A percentile compares a stretch with the other conserved stretches of the same genome.
phyloP scores from a whole-genome alignment of 2,888 invertebrate species.

The Drosophila bunnanda region DNA sequence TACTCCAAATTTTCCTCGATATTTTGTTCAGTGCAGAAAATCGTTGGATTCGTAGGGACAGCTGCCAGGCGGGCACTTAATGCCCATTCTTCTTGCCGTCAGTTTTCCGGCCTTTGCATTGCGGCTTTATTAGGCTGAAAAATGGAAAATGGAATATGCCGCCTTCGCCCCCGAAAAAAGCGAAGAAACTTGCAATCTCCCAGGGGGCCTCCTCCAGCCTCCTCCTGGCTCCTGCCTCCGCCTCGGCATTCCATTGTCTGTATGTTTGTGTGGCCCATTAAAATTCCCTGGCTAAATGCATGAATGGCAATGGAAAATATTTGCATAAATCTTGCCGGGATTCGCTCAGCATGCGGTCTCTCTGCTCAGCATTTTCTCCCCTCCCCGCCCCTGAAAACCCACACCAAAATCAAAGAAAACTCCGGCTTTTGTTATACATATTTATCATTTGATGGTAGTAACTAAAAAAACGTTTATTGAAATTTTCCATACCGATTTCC shows the following conservation, averaged over 20 bases:
- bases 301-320: conserved; percentile 72
- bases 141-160: conserved; percentile 69
- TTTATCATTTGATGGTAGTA: conserved; percentile 72
- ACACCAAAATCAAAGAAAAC: conserved; percentile 25
- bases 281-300: conserved; percentile 72
- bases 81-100: conserved; percentile 55
- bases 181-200: conserved; percentile 35
- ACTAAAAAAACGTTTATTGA: conserved; percentile 77
- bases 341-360: conserved; percentile 29
- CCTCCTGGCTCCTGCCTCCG: too few species aligned
- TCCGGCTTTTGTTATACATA: conserved; percentile 46
- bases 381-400: not conserved
- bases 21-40: not conserved
- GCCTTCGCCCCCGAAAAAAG: conserved; percentile 18
- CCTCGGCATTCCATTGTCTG: conserved; percentile 33
- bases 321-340: conserved; percentile 71
- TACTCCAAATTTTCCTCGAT: too few species aligned
- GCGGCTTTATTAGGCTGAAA: conserved; percentile 75
- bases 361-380: not conserved
- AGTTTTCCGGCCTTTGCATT: conserved; percentile 44
- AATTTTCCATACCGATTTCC: conserved; percentile 53
- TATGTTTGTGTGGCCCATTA: conserved; percentile 65
- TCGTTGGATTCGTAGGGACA: conserved; percentile 19
- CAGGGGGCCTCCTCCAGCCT: conserved; percentile 5
- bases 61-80: conserved; percentile 58